Conservation (phyloP, 2,797 vertebrate genomes). For the Rhincodon typus region DNA sequence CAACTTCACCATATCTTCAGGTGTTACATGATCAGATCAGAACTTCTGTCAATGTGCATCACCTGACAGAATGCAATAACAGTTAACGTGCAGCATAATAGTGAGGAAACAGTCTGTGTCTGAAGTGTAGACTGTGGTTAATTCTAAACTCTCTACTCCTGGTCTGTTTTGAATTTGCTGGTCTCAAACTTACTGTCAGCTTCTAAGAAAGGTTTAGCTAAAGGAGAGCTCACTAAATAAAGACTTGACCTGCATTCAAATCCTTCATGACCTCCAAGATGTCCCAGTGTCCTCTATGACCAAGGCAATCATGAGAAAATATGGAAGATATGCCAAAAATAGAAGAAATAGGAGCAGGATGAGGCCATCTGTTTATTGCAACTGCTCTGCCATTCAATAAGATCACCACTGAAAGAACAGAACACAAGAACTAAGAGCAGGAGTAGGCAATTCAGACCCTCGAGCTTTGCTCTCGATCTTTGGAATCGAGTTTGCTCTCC, state of each 20-base stretch:
- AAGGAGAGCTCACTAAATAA: not conserved
- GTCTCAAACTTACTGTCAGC: not conserved
- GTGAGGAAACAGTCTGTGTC: not conserved
- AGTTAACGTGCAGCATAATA: not conserved
- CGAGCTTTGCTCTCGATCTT: no score
- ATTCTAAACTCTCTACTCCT: not conserved
- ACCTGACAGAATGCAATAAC: constrained; percentile 9
- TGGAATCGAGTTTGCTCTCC: no score
- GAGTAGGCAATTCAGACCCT: no score
- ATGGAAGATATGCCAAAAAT: no score
- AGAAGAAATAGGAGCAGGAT: no score
- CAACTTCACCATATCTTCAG: constrained; percentile 1
- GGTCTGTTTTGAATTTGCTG: not conserved
- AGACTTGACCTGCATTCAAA: not conserved
- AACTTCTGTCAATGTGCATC: not conserved
- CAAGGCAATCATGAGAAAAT: not conserved
- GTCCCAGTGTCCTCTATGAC: not conserved
- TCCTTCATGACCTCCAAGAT: not conserved
- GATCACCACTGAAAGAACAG: no score
- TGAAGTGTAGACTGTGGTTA: not conserved
- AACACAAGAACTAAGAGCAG: no score
- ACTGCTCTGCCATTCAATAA: no score
- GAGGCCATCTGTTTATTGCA: no score
- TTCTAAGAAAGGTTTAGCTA: not conserved
- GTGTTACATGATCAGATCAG: constrained; percentile 1